Evolutionary conservation across 2,113 vertebrate species (phyloP), one percentile per base, ranked within the genome.

Genomic region (Solea senegalensis): DNA sequence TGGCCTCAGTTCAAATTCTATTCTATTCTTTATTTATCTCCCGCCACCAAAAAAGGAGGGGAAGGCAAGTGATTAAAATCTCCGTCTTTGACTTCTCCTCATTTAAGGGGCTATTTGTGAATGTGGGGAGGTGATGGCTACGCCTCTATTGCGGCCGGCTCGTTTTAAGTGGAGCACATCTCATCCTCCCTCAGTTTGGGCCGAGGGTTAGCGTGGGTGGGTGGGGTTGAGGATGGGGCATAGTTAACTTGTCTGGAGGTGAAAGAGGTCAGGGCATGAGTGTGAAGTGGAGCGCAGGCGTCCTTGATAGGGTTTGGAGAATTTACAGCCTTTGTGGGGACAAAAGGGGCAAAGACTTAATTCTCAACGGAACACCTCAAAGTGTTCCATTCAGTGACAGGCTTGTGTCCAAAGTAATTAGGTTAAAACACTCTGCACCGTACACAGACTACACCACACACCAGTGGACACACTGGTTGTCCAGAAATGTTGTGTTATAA

Each of bases 51-150:
- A 56, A 89, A 87, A 88, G 81, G 85, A 89, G 82, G 83, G 78
- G 86, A 89, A 86, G 86, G 85, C 84, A 90, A 89, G 86, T 84
- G 91, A 93, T 92, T 93, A 92, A 87, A 92, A 91, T 89, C 88
- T 92, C 86, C 83, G 85, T 89, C 85, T 89, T 90, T 89, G 87
- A 91, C 87, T 87, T 90, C 74, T 89, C 74, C 90, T 88, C 88
- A 80, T 90, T 92, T 89, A 88, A 90, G 86, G 78, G 82, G 81
- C 77, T 84, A 88, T 82, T 88, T 89, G 81, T 89, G 88, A 92
- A 92, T 89, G 88, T 82, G 82, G 85, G 86, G 91, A 90, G 91
- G 92, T 86, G 79, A 88, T 87, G 90, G 88, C 85, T 84, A 92
- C 89, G 83, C 89, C 91, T 90, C 87, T 87, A 61, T 86, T 84